These are phyloP conservation scores for Enteromius unitaeniatus DNA, from an alignment of 2,797 vertebrate species.

Conservation along the genomic window DNA sequence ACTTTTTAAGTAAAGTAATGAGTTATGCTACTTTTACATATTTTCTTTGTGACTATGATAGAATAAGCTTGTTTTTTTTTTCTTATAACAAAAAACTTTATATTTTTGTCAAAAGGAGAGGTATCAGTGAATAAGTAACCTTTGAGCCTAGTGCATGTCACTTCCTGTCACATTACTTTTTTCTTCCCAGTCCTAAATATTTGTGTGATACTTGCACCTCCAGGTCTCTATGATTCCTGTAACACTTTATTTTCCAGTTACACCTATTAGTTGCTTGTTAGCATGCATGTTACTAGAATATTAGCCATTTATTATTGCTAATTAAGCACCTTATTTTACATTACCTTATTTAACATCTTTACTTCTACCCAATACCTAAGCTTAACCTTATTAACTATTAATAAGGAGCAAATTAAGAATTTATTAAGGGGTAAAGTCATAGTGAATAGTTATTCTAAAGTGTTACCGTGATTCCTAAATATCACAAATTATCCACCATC, in stretches of 20 bases:
- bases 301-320: no score
- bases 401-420: no score
- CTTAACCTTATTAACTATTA: no score
- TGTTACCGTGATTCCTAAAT: not conserved
- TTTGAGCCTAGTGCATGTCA: not conserved
- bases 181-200: not conserved
- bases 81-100: not conserved
- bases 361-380: no score
- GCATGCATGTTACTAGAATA: no score
- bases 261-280: no score
- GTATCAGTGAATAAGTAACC: not conserved
- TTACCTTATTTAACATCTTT: no score
- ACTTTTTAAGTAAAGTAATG: not conserved
- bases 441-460: no score
- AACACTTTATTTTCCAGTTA: no score
- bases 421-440: no score
- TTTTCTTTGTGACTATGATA: not conserved
- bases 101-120: not conserved
- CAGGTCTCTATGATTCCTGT: not conserved
- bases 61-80: not conserved
- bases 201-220: not conserved
- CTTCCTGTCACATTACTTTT: not conserved
- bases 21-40: not conserved
- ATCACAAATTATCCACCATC: not conserved
- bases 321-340: no score